These are phyloP conservation scores for Grantiella picta DNA, from an alignment of 2,113 vertebrate species.

Conservation along the genomic window DNA sequence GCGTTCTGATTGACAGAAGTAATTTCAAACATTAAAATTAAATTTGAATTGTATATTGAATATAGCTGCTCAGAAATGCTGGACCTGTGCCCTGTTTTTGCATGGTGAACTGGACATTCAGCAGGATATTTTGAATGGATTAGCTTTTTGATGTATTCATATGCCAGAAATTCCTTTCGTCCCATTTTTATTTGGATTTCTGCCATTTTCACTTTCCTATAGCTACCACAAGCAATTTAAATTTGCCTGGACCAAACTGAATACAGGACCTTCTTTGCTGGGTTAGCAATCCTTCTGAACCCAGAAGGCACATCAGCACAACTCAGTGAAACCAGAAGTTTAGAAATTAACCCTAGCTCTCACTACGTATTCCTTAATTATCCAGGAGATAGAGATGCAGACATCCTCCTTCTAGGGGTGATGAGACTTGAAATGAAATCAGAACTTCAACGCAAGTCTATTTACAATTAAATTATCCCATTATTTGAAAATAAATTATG, in stretches of 20 bases:
- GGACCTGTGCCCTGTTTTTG: not conserved
- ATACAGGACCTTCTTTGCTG: not conserved
- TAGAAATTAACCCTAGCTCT: not conserved
- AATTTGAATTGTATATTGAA: not conserved
- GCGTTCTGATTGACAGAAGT: not conserved
- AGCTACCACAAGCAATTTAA: fast-evolving
- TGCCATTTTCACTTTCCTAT: not conserved
- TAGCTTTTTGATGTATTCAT: not conserved
- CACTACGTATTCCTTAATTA: not conserved
- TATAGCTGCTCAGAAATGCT: not conserved
- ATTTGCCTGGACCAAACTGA: not conserved
- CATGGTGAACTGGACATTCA: not conserved
- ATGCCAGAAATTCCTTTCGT: not conserved
- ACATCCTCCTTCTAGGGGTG: not conserved
- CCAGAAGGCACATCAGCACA: not conserved
- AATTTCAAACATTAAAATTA: not conserved
- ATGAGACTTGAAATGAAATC: not conserved
- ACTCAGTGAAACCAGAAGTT: not conserved
- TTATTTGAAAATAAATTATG: not conserved
- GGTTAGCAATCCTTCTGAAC: not conserved
- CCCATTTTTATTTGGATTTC: not conserved
- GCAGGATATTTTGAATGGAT: not conserved
- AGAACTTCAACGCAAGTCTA: not conserved
- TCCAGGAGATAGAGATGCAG: not conserved
- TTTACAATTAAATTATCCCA: not conserved